Base-by-base conservation (phyloP, 2,113 vertebrate genomes). In the Microtus ochrogaster region DNA sequence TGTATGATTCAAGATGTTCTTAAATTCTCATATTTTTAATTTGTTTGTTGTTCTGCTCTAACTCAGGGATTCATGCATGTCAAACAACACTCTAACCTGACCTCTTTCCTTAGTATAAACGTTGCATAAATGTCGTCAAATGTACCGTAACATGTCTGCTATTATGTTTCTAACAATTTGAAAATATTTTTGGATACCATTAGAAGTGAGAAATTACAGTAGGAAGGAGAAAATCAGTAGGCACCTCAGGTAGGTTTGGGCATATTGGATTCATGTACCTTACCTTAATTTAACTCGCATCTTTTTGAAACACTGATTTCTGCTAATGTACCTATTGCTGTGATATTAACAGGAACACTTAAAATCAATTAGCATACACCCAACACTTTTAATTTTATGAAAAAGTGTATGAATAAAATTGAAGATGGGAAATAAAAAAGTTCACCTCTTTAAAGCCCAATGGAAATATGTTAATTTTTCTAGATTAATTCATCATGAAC, bases 101-200 rank as follows among this genome's bases (percentile, higher is more conserved):
- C 24, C 6, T 8, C 3, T 81, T n/a, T 61, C 22, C 13, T 63
- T 61, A 16, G n/a, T 61, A 61, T 11, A 82, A 58, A 19, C 17
- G 0, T 61, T 39, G 14, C 22, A 61, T 24, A 82, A 61, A 39
- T 22, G 19, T 58, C 36, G 39, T 41, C 22, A 41, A 61, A 82
- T 61, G 1, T 26, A 41, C 13, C 0, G 13, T 39, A 24, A 26
- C 12, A 39, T 12, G 1, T 26, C 21, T 14, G 3, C 12, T 39
- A 39, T 26, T n/a, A 58, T 58, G 4, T 58, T 58, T 58, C 5
- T 58, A 58, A 21, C 58, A 58, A 58, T 21, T 58, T 58, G 58
- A 58, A 58, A 21, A 58, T 58, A 58, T n/a, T n/a, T 61, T 61
- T 28, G 22, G 22, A 26, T n/a, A 39, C 21, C 21, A 61, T 39